Percentiles rank a stretch among this genome's conserved stretches.
These are phyloP conservation scores for Nibea albiflora DNA, from an alignment of 2,113 vertebrate genomes.

Conservation along the genomic window DNA sequence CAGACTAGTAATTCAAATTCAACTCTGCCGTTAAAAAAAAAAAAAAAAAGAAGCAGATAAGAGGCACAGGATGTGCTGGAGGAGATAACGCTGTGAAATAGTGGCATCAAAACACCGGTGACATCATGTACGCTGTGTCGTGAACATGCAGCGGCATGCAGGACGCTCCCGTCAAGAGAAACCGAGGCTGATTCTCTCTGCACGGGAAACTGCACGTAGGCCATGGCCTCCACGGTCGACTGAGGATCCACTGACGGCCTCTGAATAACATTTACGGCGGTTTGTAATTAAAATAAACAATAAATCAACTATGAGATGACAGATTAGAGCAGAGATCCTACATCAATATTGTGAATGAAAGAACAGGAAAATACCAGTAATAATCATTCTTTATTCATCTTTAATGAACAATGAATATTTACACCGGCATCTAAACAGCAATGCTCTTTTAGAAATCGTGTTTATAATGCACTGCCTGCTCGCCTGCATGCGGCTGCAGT, in stretches of 20 bases:
- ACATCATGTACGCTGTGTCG: conserved; percentile 53
- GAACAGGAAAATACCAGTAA: background rate
- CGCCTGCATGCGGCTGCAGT: conserved; percentile 29
- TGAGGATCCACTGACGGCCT: background rate
- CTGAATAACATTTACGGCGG: background rate
- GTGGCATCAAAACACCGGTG: conserved; percentile 57
- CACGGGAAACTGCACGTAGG: conserved; percentile 4
- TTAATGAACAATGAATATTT: conserved; percentile 68
- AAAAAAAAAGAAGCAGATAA: conserved; percentile 31
- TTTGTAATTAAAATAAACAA: conserved; percentile 1
- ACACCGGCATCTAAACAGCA: conserved; percentile 40
- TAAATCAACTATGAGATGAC: background rate
- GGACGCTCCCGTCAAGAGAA: conserved; percentile 11
- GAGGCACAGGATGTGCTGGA: conserved; percentile 22
- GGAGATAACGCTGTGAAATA: conserved; percentile 62
- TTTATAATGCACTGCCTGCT: conserved; percentile 11
- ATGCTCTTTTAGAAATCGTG: conserved; percentile 19
- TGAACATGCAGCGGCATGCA: conserved; percentile 42
- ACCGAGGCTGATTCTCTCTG: background rate
- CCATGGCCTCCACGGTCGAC: background rate
- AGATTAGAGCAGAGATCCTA: background rate
- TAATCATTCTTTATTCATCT: conserved; percentile 43
- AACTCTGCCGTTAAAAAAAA: conserved; percentile 33
- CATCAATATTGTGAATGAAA: background rate
- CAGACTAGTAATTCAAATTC: conserved; percentile 41